These are phyloP conservation scores for Orius laevigatus DNA, from an alignment of 1,140 invertebrate genomes.

Conservation along the genomic window DNA sequence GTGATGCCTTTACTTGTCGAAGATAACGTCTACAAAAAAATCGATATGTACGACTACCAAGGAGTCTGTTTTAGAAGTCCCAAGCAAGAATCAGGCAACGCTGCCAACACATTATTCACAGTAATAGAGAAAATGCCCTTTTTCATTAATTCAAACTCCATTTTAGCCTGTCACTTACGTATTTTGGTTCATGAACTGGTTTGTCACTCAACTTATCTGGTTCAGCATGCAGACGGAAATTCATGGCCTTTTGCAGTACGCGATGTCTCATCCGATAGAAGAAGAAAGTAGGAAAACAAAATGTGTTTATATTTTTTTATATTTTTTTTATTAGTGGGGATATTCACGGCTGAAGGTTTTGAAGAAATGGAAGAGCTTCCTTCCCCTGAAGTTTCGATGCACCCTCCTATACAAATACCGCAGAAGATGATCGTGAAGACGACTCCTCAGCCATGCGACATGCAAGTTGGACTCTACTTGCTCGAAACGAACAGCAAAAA, in stretches of 20 bases:
- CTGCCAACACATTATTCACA: slow-evolving; percentile 29
- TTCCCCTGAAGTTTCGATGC: slow-evolving; percentile 49
- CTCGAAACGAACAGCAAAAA: slow-evolving; percentile 15
- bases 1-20: slow-evolving; percentile 64
- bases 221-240: slow-evolving; percentile 25
- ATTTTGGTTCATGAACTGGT: slow-evolving; percentile 25
- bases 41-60: slow-evolving; percentile 75
- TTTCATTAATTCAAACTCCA: too few species aligned
- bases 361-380: slow-evolving; percentile 5
- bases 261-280: slow-evolving; percentile 4
- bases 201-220: slow-evolving; percentile 26
- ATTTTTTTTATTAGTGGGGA: background rate
- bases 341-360: slow-evolving; percentile 2
- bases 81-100: slow-evolving; percentile 31
- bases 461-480: slow-evolving; percentile 40
- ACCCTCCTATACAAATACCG: slow-evolving; percentile 19
- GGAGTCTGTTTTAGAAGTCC: slow-evolving; percentile 55
- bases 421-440: slow-evolving; percentile 53
- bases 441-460: slow-evolving; percentile 58
- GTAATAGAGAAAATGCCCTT: too few species aligned
- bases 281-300: slow-evolving; percentile 1
- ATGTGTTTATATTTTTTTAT: background rate
- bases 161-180: slow-evolving; percentile 28
- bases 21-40: slow-evolving; percentile 57
- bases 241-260: slow-evolving; percentile 1